Evolutionary conservation across 2,797 vertebrate genomes (phyloP).

Genomic region (Chaunax sp.): DNA sequence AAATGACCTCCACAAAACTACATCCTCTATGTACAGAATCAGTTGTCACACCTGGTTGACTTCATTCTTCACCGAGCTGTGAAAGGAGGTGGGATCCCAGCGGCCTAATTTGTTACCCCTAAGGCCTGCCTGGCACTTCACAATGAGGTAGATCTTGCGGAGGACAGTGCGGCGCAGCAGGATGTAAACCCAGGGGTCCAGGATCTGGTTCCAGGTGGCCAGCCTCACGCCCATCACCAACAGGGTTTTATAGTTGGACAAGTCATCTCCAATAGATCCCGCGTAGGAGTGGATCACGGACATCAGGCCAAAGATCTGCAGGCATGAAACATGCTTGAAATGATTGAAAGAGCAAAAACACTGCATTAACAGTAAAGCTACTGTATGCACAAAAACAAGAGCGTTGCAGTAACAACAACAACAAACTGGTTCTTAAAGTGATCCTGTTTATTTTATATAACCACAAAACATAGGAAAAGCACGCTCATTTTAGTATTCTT

Average conservation of each 20-base stretch:
- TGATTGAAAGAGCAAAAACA: conserved; percentile 10
- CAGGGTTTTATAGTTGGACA: conserved; percentile 74
- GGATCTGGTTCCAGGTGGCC: conserved; percentile 93
- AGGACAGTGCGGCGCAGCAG: conserved; percentile 89
- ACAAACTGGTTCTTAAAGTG: not conserved
- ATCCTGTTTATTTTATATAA: not conserved
- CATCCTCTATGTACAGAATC: not conserved
- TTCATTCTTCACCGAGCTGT: conserved; percentile 84
- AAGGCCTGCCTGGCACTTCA: conserved; percentile 75
- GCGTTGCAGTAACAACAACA: not conserved
- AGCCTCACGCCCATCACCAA: conserved; percentile 88
- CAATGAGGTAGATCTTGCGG: conserved; percentile 86
- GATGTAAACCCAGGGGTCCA: conserved; percentile 95
- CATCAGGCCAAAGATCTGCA: conserved; percentile 87
- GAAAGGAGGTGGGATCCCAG: conserved; percentile 87
- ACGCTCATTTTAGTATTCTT: not conserved
- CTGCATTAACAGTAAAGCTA: not conserved
- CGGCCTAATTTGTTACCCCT: conserved; percentile 75
- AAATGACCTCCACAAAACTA: not conserved
- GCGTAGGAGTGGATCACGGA: conserved; percentile 79
- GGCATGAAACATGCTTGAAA: conserved; percentile 19
- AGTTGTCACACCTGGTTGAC: conserved; percentile 76
- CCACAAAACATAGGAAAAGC: not conserved
- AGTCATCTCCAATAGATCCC: conserved; percentile 58
- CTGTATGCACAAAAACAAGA: not conserved